A percentile compares a stretch with the other conserved stretches of the same genome.
phyloP scores from a whole-genome alignment of 2,113 vertebrate genomes.

The Varanus komodoensis region DNA sequence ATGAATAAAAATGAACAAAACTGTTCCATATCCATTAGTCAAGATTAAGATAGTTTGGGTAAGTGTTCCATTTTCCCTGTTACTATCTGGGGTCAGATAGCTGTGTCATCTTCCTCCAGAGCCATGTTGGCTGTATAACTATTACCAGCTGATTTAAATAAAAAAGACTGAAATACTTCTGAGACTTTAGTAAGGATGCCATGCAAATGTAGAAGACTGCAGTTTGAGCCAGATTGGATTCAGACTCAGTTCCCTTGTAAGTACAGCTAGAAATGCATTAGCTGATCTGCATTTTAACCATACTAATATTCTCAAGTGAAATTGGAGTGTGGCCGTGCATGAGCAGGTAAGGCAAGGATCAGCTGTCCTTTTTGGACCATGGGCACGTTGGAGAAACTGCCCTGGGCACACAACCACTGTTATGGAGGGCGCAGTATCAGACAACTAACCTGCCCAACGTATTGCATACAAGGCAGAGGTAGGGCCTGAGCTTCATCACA shows the following conservation, averaged over 20 bases:
- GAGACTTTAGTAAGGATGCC: background rate
- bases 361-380: background rate
- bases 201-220: background rate
- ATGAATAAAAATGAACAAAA: constrained; percentile 43
- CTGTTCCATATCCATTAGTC: constrained; percentile 36
- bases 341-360: background rate
- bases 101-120: background rate
- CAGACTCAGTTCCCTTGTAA: background rate
- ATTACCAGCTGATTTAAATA: background rate
- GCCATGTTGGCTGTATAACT: background rate
- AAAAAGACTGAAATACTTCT: background rate
- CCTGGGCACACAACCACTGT: too few relatives aligned
- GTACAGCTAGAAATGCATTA: background rate
- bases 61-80: background rate
- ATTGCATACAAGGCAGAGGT: too few relatives aligned
- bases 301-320: background rate
- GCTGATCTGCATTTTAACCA: background rate
- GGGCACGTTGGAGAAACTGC: too few relatives aligned
- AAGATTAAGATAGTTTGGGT: background rate
- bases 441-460: too few relatives aligned
- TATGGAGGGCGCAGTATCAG: too few relatives aligned
- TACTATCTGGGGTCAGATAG: background rate
- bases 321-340: background rate
- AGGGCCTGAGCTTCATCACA: too few relatives aligned
- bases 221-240: background rate